Evolutionary conservation across 1,140 invertebrate species (phyloP).

Genomic region (Magallana angulata): DNA sequence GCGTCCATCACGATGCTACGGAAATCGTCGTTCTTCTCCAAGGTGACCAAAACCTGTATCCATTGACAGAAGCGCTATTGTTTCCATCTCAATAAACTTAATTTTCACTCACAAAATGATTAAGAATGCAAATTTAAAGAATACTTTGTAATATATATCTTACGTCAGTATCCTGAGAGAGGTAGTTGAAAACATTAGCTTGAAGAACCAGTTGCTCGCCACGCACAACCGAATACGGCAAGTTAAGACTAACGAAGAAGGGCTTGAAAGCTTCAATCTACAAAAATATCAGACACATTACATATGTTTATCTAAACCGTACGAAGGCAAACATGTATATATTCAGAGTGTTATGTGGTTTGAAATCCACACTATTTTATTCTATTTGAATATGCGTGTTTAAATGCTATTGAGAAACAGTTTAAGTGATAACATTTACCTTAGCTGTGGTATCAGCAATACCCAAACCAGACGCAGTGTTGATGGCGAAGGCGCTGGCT

Average conservation of each 20-base stretch:
- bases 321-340: too few relatives aligned
- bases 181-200: slow-evolving; percentile 95
- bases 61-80: not conserved
- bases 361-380: slow-evolving; percentile 14
- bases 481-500: slow-evolving; percentile 94
- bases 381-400: too few relatives aligned
- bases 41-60: slow-evolving; percentile 69
- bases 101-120: too few relatives aligned
- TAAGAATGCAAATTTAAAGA: too few relatives aligned
- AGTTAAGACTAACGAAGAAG: slow-evolving; percentile 91
- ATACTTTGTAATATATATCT: slow-evolving; percentile 23
- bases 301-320: not conserved
- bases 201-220: slow-evolving; percentile 95
- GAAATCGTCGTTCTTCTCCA: slow-evolving; percentile 70
- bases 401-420: not conserved
- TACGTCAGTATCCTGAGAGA: slow-evolving; percentile 86
- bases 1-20: slow-evolving; percentile 66
- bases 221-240: slow-evolving; percentile 93
- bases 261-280: slow-evolving; percentile 91
- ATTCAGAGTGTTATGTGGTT: not conserved
- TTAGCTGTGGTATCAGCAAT: slow-evolving; percentile 86
- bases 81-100: not conserved
- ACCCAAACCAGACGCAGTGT: slow-evolving; percentile 90
- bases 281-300: slow-evolving; percentile 36
- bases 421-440: slow-evolving; percentile 59